These are phyloP conservation scores for Erpornis zantholeuca DNA, from an alignment of 2,113 vertebrate species.

Conservation along the genomic window DNA sequence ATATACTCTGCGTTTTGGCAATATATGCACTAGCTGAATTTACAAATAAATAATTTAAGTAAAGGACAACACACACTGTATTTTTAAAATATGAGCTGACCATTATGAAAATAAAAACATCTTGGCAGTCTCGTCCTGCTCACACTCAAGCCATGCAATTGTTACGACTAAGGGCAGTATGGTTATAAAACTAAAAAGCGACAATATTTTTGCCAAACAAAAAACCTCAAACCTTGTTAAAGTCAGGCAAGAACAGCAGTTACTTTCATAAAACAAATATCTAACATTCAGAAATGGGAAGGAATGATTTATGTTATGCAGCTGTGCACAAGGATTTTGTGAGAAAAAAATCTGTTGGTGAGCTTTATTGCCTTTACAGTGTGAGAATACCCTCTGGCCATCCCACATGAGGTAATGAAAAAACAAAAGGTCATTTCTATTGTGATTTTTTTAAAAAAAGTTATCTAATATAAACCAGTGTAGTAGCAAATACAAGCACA, in stretches of 20 bases:
- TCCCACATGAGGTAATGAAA: background rate
- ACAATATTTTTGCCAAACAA: constrained; percentile 26
- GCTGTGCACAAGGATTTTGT: constrained; percentile 61
- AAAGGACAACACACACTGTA: background rate
- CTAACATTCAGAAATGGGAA: constrained; percentile 41
- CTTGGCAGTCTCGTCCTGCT: constrained; percentile 1
- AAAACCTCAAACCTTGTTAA: constrained; percentile 47
- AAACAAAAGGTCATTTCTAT: constrained; percentile 56
- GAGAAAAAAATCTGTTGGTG: constrained; percentile 11
- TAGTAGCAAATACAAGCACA: constrained; percentile 12
- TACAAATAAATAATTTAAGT: constrained; percentile 23
- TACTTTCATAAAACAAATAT: constrained; percentile 56
- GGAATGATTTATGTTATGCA: constrained; percentile 61
- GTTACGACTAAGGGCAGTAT: background rate
- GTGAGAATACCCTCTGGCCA: constrained; percentile 9
- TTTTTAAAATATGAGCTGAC: constrained; percentile 19
- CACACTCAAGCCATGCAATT: background rate
- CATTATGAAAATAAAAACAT: constrained; percentile 2
- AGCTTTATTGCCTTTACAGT: constrained; percentile 52
- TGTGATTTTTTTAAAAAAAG: background rate
- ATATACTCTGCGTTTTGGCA: background rate
- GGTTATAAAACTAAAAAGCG: constrained; percentile 18
- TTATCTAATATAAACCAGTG: constrained; percentile 4
- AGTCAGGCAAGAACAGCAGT: constrained; percentile 27
- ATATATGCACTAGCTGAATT: background rate